Percentiles rank a stretch among this genome's conserved stretches.
Evolutionary conservation across 2,888 invertebrate species (phyloP).

Genomic region (Nemoura dubitans): DNA sequence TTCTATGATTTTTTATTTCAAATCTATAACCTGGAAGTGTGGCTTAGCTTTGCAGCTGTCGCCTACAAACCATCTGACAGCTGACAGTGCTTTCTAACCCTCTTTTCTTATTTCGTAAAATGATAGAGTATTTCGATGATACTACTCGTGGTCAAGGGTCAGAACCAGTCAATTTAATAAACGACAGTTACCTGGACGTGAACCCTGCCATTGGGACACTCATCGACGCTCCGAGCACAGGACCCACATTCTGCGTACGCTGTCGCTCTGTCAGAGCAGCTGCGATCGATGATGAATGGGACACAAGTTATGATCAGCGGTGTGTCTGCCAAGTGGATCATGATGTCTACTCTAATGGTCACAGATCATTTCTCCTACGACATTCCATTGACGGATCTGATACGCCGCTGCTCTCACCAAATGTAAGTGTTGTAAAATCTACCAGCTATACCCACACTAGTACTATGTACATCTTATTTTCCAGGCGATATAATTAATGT

Average conservation of each 20-base stretch:
- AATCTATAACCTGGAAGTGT: not conserved
- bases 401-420: constrained; percentile 45
- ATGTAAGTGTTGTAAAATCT: constrained; percentile 33
- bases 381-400: constrained; percentile 47
- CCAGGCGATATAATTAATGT: not conserved
- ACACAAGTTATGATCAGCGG: constrained; percentile 34
- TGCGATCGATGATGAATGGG: constrained; percentile 21
- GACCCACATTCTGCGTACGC: constrained; percentile 48
- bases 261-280: constrained; percentile 45
- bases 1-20: not conserved
- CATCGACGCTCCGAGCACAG: constrained; percentile 14
- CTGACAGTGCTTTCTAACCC: not conserved
- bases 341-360: not conserved
- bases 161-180: constrained; percentile 43
- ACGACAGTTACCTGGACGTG: constrained; percentile 44
- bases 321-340: not conserved
- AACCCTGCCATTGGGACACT: constrained; percentile 20
- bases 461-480: constrained; percentile 29
- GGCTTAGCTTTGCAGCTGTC: not conserved
- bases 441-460: too few species aligned
- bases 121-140: constrained; percentile 41
- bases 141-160: constrained; percentile 42
- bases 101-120: not conserved
- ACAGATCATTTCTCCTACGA: not conserved
- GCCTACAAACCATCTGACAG: not conserved